Conservation (phyloP, 2,797 vertebrate species). For the Prunella strophiata region DNA sequence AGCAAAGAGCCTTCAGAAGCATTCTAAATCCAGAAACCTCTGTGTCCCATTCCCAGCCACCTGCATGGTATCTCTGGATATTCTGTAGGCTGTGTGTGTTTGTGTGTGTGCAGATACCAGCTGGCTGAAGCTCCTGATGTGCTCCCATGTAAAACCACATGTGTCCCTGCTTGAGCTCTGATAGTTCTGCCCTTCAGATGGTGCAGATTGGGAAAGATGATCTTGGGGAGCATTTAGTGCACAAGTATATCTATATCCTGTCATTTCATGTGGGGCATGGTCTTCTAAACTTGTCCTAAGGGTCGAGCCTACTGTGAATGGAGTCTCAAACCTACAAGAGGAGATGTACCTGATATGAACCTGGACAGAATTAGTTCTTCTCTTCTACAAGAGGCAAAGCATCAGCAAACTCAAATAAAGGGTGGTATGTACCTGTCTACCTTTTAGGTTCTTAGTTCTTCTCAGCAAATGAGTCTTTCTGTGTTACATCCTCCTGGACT, state of each 20-base stretch:
- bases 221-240: not conserved
- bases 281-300: not conserved
- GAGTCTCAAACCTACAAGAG: not conserved
- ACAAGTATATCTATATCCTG: not conserved
- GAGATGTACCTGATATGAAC: not conserved
- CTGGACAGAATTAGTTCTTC: not conserved
- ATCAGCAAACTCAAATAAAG: not conserved
- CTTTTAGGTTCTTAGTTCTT: not conserved
- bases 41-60: not conserved
- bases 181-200: not conserved
- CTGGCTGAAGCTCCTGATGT: not conserved
- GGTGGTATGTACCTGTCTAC: not conserved
- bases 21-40: not conserved
- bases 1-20: not conserved
- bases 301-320: not conserved
- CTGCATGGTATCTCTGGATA: not conserved
- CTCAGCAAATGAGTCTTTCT: not conserved
- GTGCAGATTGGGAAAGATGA: not conserved
- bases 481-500: not conserved
- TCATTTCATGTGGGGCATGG: rapidly evolving
- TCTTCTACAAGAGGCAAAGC: not conserved
- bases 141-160: not conserved
- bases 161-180: not conserved
- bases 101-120: not conserved
- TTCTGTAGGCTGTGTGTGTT: not conserved